Percentiles rank a stretch among this genome's conserved stretches.
phyloP scores from a whole-genome alignment of 2,888 invertebrate genomes.

The Neelides folsomi region DNA sequence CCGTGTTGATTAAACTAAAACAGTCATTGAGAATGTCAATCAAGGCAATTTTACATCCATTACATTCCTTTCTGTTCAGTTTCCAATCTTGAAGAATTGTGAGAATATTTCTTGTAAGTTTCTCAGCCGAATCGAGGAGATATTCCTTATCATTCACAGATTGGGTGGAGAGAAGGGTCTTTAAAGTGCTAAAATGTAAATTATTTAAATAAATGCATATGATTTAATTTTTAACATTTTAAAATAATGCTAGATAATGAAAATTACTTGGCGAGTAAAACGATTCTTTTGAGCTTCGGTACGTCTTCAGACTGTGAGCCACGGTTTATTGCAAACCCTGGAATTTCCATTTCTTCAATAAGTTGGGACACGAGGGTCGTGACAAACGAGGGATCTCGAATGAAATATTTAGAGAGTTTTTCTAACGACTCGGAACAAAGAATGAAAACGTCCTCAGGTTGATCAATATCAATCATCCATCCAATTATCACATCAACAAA shows the following conservation, averaged over 20 bases:
- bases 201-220: neutral
- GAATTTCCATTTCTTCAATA: neutral
- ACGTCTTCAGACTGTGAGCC: neutral
- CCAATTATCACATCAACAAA: slow-evolving; percentile 31
- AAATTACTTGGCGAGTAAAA: slow-evolving; percentile 15
- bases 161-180: neutral
- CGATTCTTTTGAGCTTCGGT: slow-evolving; percentile 5
- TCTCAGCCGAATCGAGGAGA: too few species aligned
- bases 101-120: too few species aligned
- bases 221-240: too few species aligned
- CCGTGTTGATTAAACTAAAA: neutral
- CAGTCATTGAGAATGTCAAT: slow-evolving; percentile 1
- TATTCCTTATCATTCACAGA: too few species aligned
- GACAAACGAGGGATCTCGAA: neutral
- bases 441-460: slow-evolving; percentile 5
- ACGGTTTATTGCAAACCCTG: neutral
- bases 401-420: neutral
- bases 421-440: neutral
- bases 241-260: neutral
- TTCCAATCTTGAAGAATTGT: too few species aligned
- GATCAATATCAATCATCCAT: slow-evolving; percentile 23
- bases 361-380: neutral
- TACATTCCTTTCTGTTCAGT: too few species aligned
- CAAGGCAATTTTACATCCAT: too few species aligned
- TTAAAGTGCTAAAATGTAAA: slow-evolving; percentile 9